Conservation (phyloP, 2,888 invertebrate species). For the Enoplolaimus lenunculus region DNA sequence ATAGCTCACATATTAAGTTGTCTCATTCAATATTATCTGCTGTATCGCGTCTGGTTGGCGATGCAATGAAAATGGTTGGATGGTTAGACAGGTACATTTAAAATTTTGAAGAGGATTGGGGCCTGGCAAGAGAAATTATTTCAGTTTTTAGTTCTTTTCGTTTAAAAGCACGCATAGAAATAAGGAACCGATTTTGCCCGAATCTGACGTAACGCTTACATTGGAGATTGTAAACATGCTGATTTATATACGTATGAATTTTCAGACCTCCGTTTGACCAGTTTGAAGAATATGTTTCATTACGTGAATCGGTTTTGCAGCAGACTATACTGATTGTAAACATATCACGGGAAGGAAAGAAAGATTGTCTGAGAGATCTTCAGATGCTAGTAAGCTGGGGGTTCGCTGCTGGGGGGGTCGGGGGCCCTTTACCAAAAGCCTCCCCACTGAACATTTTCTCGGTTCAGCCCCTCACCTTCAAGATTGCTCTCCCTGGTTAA, state of each 20-base stretch:
- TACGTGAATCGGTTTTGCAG: slow-evolving; percentile 46
- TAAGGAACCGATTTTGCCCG: too few species aligned
- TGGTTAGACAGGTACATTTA: slow-evolving; percentile 84
- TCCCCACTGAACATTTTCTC: too few species aligned
- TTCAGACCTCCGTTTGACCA: slow-evolving; percentile 51
- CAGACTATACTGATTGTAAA: slow-evolving; percentile 5
- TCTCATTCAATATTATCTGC: slow-evolving; percentile 60
- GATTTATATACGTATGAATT: too few species aligned
- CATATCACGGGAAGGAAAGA: neutral
- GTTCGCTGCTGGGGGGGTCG: too few species aligned
- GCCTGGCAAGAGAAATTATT: slow-evolving; percentile 12
- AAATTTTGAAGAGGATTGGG: too few species aligned
- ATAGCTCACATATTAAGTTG: neutral
- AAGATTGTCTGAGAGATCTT: neutral
- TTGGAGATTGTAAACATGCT: too few species aligned
- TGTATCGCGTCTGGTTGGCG: slow-evolving; percentile 66
- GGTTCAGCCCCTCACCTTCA: too few species aligned
- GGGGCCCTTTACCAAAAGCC: too few species aligned
- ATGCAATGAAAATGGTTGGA: slow-evolving; percentile 69
- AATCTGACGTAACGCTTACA: too few species aligned
- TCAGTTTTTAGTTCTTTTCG: too few species aligned
- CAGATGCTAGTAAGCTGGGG: neutral
- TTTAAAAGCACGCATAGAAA: too few species aligned
- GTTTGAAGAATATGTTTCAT: slow-evolving; percentile 53
- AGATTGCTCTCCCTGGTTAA: too few species aligned